phyloP scores from a whole-genome alignment of 2,888 invertebrate species.

The Leptinotarsa peninsularis region DNA sequence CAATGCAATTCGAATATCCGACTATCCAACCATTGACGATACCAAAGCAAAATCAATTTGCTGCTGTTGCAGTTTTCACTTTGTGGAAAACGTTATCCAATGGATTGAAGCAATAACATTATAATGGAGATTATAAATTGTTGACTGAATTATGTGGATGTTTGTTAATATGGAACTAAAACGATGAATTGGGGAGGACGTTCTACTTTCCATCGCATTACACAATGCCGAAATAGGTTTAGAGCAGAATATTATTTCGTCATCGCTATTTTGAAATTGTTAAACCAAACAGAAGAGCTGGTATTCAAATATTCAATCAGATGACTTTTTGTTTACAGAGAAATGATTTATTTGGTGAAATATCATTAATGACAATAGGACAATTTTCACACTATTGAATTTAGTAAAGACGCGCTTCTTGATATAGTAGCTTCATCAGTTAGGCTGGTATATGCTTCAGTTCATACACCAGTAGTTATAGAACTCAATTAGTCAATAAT shows the following conservation, averaged over 20 bases:
- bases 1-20: constrained; percentile 22
- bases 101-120: neutral
- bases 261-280: neutral
- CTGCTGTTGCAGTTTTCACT: constrained; percentile 20
- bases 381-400: too few relatives aligned
- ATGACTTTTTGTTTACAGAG: neutral
- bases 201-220: constrained; percentile 4
- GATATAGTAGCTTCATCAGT: too few relatives aligned
- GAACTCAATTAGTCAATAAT: too few relatives aligned
- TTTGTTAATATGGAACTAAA: constrained; percentile 2
- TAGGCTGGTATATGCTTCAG: too few relatives aligned
- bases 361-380: too few relatives aligned
- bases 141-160: constrained; percentile 4
- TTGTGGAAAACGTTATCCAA: constrained; percentile 3
- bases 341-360: too few relatives aligned
- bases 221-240: neutral
- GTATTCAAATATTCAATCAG: neutral
- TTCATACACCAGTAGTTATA: too few relatives aligned
- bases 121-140: neutral
- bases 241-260: neutral
- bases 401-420: too few relatives aligned
- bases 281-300: neutral
- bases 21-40: constrained; percentile 18
- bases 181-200: neutral
- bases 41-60: constrained; percentile 9